phyloP scores from a whole-genome alignment of 2,888 invertebrate species.

The Lasiommata megera region DNA sequence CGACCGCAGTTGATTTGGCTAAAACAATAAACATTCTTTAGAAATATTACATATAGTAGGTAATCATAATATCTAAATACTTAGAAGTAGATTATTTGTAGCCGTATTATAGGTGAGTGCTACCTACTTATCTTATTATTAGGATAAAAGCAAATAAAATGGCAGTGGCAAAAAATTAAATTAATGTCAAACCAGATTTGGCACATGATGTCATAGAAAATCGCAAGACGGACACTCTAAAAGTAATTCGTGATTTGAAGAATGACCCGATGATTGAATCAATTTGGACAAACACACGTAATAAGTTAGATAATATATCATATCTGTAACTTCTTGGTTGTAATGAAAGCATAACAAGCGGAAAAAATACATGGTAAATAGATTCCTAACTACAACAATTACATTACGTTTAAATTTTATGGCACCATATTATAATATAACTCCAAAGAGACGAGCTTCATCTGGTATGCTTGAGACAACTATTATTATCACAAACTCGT shows the following conservation, averaged over 20 bases:
- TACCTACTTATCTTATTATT: conserved; percentile 31
- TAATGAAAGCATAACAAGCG: conserved; percentile 13
- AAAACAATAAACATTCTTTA: conserved; percentile 33
- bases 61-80: conserved; percentile 34
- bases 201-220: conserved; percentile 38
- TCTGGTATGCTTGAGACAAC: conserved; percentile 29
- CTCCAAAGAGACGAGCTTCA: conserved; percentile 37
- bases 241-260: not conserved
- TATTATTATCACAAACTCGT: conserved; percentile 5
- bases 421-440: conserved; percentile 49
- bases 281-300: not conserved
- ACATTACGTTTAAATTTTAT: conserved; percentile 52
- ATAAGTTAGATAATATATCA: not conserved
- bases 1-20: conserved; percentile 38
- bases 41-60: conserved; percentile 23
- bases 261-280: not conserved
- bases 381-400: conserved; percentile 58
- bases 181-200: conserved; percentile 38
- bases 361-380: conserved; percentile 40
- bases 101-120: conserved; percentile 34
- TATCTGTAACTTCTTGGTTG: not conserved
- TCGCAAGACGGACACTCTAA: not conserved
- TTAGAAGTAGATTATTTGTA: conserved; percentile 41
- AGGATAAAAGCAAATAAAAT: conserved; percentile 35
- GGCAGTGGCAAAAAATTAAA: conserved; percentile 42